Evolutionary conservation across 2,797 vertebrate species (phyloP).

Genomic region (Peromyscus eremicus): DNA sequence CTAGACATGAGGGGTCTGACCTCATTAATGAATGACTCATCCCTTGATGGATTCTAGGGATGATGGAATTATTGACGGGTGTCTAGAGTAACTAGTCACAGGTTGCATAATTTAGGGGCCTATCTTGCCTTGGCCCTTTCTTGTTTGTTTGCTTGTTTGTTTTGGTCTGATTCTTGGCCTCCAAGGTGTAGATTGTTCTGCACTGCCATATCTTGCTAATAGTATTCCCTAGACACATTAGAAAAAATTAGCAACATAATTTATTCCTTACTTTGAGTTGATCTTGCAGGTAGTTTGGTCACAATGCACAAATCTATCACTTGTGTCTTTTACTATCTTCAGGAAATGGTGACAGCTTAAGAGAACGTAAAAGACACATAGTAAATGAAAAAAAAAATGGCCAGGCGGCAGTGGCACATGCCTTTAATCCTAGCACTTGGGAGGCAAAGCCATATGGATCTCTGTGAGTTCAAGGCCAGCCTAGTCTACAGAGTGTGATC

Average conservation of each 20-base stretch:
- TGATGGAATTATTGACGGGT: too few relatives aligned
- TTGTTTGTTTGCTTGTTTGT: not conserved
- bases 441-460: too few relatives aligned
- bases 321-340: not conserved
- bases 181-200: not conserved
- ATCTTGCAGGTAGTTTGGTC: not conserved
- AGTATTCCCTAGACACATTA: not conserved
- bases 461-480: too few relatives aligned
- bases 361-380: not conserved
- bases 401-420: too few relatives aligned
- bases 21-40: not conserved
- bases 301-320: not conserved
- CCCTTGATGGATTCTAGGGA: not conserved
- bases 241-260: not conserved
- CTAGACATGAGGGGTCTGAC: not conserved
- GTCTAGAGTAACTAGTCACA: not conserved
- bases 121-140: not conserved
- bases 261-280: not conserved
- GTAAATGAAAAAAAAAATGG: not conserved
- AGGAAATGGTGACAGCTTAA: not conserved
- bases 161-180: not conserved
- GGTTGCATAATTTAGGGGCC: not conserved
- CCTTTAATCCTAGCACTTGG: too few relatives aligned
- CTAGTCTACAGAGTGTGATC: too few relatives aligned
- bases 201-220: not conserved